Base-by-base conservation (phyloP, 2,113 vertebrate genomes). In the Chinchilla lanigera region DNA sequence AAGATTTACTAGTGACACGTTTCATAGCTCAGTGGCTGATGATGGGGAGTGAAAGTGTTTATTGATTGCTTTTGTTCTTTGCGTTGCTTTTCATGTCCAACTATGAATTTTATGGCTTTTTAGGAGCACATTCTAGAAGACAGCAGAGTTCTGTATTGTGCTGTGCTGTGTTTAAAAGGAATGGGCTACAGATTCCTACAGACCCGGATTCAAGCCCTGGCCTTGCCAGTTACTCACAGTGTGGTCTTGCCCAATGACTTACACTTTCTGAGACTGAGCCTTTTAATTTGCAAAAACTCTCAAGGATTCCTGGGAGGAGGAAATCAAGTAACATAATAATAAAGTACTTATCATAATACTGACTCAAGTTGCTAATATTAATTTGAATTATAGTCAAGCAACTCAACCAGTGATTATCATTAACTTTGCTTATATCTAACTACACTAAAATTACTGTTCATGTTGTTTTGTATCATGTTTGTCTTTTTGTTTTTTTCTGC, bases 311-410 rank as follows among this genome's bases (percentile, higher is more conserved):
- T 90, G 4, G 90, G n/a, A 95, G 41, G 41, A 94, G 73, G 78
- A 77, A 95, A 77, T 94, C 44, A 89, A 41, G 30, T 44, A 44
- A 69, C 69, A 16, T 61, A 30, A 75, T 50, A 50, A 2, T 65
- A 90, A 96, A 92, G 24, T 77, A 10, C 56, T 88, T n/a, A 63
- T 19, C 28, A 47, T 38, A 87, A 30, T 61, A 90, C 19, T 85
- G 95, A 84, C 28, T 78, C 60, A 73, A 30, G 30, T 86, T 97
- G 54, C 44, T 94, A 61, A 92, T 65, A 91, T 80, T 95, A 86
- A 86, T 93, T 88, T 73, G 56, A 69, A 30, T 87, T 83, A 54
- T 10, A 89, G 44, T 73, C 65, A 58, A 67, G 26, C 44, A 94
- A 73, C 52, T 94, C 86, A 82, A 41, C 26, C 82, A 83, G 47